These are phyloP conservation scores for Lepisosteus osseus DNA, from an alignment of 2,113 vertebrate genomes.

Conservation along the genomic window DNA sequence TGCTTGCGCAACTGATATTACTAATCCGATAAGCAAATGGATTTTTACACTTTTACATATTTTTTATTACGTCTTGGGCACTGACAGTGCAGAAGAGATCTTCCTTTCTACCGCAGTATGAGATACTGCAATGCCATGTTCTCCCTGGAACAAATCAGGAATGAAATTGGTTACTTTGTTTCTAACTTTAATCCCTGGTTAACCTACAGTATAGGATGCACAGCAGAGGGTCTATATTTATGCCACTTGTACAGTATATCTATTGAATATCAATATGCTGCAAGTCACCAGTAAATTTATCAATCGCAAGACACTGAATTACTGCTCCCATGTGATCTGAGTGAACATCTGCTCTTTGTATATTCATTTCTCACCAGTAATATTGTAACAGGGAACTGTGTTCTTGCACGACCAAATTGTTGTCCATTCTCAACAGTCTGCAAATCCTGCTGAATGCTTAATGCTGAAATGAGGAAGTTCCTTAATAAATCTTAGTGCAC, in stretches of 20 bases:
- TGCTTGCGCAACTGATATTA: conserved; percentile 22
- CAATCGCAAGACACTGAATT: conserved; percentile 9
- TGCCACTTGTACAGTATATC: conserved; percentile 19
- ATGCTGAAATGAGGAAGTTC: too few species aligned
- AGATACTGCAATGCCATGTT: conserved; percentile 47
- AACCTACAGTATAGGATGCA: conserved; percentile 37
- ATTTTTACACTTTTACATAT: conserved; percentile 19
- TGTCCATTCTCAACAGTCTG: too few species aligned
- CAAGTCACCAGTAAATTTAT: conserved; percentile 28
- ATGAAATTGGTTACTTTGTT: conserved; percentile 68
- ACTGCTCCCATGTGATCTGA: not conserved
- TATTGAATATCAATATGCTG: conserved; percentile 30
- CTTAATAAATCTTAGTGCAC: too few species aligned
- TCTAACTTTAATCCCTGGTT: conserved; percentile 63
- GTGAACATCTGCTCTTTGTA: not conserved
- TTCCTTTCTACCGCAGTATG: conserved; percentile 27
- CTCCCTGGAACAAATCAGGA: conserved; percentile 51
- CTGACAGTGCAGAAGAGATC: conserved; percentile 12
- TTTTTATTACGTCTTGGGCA: conserved; percentile 13
- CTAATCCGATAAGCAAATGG: conserved; percentile 40
- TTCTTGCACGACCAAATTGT: too few species aligned
- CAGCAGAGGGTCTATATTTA: conserved; percentile 35
- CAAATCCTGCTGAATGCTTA: too few species aligned
- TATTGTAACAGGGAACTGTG: not conserved
- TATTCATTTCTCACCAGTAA: not conserved